Evolutionary conservation across 2,888 invertebrate genomes (phyloP), one percentile per base, ranked within the genome.

Genomic region (Thymelicus lineola): DNA sequence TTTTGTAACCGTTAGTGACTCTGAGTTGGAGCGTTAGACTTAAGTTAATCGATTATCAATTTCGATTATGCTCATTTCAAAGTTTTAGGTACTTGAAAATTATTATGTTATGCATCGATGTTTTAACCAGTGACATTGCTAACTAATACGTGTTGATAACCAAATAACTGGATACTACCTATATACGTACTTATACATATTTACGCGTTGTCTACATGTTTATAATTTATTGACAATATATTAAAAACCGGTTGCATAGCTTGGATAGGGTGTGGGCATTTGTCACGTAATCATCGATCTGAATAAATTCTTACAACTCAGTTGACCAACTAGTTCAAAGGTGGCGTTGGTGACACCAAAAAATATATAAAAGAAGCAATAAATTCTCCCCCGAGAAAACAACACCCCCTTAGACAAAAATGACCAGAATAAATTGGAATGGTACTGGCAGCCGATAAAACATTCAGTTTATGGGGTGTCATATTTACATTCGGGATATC

Each of bases 361-460:
- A 86, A 86, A 86, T 80, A 81, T 80, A 83, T 85, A 87, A 86
- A 84, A 87, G 86, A 84, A 81, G 78, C 78, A 77, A 89, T 92
- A 91, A 91, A 89, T 90, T 89, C 84, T 84, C 87, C 91, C 92
- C 89, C 85, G 85, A 88, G 65, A 89, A 88, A 88, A 88, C 91
- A 87, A 89, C 89, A 91, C 92, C 93, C 93, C 89, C 80, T 81
- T 86, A 91, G 86, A 69, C 69, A 91, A 92, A 91, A 93, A 91
- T 93, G 91, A 92, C 93, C 93, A 92, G 90, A 88, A 92, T 92
- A 93, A 93, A 93, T 93, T 93, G 91, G 90, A 87, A 92, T 91
- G 88, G 87, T 83, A 87, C 87, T 92, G 89, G 89, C 87, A 90
- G 87, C 86, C 91, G 82, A 93, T 93, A 93, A 93, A 93, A 92